Evolutionary conservation across 2,888 invertebrate genomes (phyloP).

Genomic region (Lithophane socia): DNA sequence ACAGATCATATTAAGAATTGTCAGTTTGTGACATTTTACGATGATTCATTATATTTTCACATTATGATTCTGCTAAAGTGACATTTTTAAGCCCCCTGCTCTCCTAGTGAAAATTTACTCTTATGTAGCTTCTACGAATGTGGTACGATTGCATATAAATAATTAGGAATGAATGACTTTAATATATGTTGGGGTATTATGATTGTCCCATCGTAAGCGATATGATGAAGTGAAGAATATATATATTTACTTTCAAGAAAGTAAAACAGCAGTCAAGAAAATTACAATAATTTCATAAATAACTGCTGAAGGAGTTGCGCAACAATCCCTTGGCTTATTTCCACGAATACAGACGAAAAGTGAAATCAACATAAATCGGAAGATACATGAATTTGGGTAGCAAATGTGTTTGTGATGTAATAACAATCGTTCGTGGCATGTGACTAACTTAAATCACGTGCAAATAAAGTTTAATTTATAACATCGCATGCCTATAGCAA

Average conservation of each 20-base stretch:
- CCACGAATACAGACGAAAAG: slow-evolving; percentile 60
- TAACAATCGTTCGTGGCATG: slow-evolving; percentile 57
- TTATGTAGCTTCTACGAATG: not conserved
- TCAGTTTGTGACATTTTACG: too few relatives aligned
- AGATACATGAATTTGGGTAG: slow-evolving; percentile 65
- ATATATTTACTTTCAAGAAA: slow-evolving; percentile 21
- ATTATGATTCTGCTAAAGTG: too few relatives aligned
- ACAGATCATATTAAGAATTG: too few relatives aligned
- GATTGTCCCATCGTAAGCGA: not conserved
- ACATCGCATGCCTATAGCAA: not conserved
- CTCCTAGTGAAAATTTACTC: not conserved
- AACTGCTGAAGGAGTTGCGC: slow-evolving; percentile 3
- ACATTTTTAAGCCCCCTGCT: too few relatives aligned
- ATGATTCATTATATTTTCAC: too few relatives aligned
- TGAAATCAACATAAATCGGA: slow-evolving; percentile 66
- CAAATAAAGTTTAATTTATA: slow-evolving; percentile 35
- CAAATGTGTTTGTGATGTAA: slow-evolving; percentile 69
- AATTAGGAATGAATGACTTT: too few relatives aligned
- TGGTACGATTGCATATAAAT: too few relatives aligned
- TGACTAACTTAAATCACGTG: slow-evolving; percentile 70
- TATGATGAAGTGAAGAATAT: slow-evolving; percentile 1
- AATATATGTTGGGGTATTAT: not conserved
- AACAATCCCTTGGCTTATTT: slow-evolving; percentile 37
- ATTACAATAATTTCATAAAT: slow-evolving; percentile 16
- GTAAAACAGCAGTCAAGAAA: not conserved